Conservation (phyloP, 1,140 invertebrate genomes). For the Riptortus pedestris region DNA sequence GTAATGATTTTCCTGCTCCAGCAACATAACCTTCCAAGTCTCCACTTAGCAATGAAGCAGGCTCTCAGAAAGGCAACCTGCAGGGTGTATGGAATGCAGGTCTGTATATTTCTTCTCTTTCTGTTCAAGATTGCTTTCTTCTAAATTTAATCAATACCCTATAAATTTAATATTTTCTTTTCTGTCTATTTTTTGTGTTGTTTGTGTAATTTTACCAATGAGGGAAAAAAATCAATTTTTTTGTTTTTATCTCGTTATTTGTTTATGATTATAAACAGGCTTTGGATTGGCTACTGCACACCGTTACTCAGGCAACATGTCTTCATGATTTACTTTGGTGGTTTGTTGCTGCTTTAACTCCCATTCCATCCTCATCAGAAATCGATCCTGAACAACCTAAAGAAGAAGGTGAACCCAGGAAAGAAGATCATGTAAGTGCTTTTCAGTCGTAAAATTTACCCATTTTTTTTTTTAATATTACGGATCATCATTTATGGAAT, state of each 20-base stretch:
- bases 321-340: slow-evolving; percentile 93
- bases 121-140: no score
- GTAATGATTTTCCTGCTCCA: slow-evolving; percentile 77
- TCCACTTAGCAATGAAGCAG: slow-evolving; percentile 73
- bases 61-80: slow-evolving; percentile 72
- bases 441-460: background rate
- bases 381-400: slow-evolving; percentile 34
- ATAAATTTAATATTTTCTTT: background rate
- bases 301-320: slow-evolving; percentile 79
- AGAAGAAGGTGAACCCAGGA: slow-evolving; percentile 39
- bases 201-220: no score
- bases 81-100: slow-evolving; percentile 73
- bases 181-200: background rate
- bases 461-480: no score
- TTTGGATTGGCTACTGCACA: slow-evolving; percentile 86
- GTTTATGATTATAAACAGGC: slow-evolving; percentile 46
- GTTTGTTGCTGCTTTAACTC: slow-evolving; percentile 65
- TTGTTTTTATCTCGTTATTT: background rate
- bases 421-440: slow-evolving; percentile 44
- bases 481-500: no score
- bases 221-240: no score
- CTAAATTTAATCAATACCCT: no score
- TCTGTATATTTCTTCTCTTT: slow-evolving; percentile 4
- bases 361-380: slow-evolving; percentile 32
- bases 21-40: slow-evolving; percentile 67